Conservation (phyloP, 2,797 vertebrate species). For the Ctenosaura bakeri region DNA sequence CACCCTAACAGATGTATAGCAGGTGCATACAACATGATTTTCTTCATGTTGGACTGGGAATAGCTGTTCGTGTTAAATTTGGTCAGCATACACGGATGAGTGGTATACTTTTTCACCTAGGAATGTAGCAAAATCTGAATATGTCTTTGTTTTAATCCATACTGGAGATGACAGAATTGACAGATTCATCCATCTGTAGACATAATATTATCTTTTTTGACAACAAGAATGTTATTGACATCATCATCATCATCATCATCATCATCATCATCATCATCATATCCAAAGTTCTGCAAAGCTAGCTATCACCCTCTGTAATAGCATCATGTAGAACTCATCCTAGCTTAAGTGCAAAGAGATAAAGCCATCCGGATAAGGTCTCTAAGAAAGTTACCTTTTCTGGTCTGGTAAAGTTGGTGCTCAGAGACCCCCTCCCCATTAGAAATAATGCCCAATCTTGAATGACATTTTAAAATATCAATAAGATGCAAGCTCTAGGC, state of each 20-base stretch:
- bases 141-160: neutral
- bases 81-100: no score
- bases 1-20: no score
- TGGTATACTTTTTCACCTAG: neutral
- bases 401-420: constrained; percentile 47
- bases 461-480: constrained; percentile 81
- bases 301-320: neutral
- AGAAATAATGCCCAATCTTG: constrained; percentile 59
- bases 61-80: no score
- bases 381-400: constrained; percentile 40
- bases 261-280: no score
- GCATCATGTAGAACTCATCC: neutral
- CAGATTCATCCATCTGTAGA: no score
- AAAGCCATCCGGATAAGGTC: neutral
- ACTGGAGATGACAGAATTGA: no score
- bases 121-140: neutral
- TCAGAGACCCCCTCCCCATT: constrained; percentile 35
- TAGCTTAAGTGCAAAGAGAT: neutral
- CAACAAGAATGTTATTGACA: no score
- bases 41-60: no score
- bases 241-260: no score
- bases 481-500: constrained; percentile 72
- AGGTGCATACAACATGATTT: no score
- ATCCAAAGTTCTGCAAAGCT: neutral
- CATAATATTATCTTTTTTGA: no score